phyloP scores from a whole-genome alignment of 1,140 invertebrate genomes.

The Calycopis cecrops region DNA sequence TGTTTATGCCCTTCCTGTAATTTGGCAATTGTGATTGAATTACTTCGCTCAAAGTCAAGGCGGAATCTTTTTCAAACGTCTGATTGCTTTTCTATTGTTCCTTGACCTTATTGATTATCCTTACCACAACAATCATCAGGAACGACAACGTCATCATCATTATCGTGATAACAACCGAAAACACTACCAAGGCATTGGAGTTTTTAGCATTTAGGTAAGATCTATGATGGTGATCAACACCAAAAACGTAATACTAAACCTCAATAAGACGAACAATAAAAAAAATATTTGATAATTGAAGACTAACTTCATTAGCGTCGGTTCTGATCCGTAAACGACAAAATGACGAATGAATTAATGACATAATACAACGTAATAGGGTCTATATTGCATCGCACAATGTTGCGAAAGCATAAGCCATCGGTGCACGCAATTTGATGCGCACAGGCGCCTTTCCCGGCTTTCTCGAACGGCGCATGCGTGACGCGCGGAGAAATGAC shows the following conservation, averaged over 20 bases:
- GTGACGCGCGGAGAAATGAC: slow-evolving; percentile 23
- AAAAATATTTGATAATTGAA: slow-evolving; percentile 11
- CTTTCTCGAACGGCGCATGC: slow-evolving; percentile 30
- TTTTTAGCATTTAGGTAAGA: no score
- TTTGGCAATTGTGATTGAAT: no score
- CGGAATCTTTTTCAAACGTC: no score
- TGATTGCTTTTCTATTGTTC: no score
- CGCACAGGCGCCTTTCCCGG: slow-evolving; percentile 27
- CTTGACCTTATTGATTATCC: no score
- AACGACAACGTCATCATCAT: background rate
- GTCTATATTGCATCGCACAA: slow-evolving; percentile 6
- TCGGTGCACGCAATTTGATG: slow-evolving; percentile 17
- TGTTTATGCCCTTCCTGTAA: no score
- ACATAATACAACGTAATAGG: background rate
- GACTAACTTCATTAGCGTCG: slow-evolving; percentile 20
- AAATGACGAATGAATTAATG: background rate
- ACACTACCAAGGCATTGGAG: background rate
- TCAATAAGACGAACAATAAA: background rate
- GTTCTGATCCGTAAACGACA: background rate
- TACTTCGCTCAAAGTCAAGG: no score
- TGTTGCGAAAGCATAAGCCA: slow-evolving; percentile 10
- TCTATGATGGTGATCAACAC: no score
- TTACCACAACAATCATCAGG: no score
- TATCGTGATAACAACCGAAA: background rate
- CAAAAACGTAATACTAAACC: slow-evolving; percentile 2